Evolutionary conservation across 2,113 vertebrate species (phyloP).

Genomic region (Syrrhaptes paradoxus): DNA sequence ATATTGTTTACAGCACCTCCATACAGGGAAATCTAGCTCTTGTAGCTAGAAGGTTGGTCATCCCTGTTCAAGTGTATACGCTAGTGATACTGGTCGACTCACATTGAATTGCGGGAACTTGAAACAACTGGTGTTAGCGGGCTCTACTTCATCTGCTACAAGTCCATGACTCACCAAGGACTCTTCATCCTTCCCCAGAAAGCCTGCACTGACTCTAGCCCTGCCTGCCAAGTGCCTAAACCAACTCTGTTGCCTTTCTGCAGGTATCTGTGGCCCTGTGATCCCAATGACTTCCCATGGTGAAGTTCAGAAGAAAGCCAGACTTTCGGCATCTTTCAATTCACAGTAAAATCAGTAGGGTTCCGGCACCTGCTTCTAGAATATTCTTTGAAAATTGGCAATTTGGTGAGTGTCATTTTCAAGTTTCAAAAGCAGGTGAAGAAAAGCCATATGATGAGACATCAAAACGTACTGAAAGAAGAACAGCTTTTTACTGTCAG

Average conservation of each 20-base stretch:
- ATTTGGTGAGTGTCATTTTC: neutral
- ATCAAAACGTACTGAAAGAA: neutral
- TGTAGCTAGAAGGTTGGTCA: neutral
- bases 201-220: neutral
- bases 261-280: neutral
- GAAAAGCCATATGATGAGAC: neutral
- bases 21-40: neutral
- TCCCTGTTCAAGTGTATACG: neutral
- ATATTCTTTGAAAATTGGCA: neutral
- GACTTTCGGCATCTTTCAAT: neutral
- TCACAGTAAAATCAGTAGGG: neutral
- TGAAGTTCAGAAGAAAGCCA: neutral
- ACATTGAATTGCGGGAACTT: neutral
- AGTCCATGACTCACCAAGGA: neutral
- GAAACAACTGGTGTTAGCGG: neutral
- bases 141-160: neutral
- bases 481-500: neutral
- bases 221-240: neutral
- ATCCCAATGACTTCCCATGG: neutral
- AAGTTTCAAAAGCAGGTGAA: slow-evolving; percentile 6
- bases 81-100: neutral
- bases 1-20: neutral
- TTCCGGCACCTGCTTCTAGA: neutral
- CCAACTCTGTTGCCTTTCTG: neutral
- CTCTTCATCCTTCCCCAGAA: neutral